phyloP scores from a whole-genome alignment of 2,888 invertebrate genomes.

The Hemicrepidius hirtus region DNA sequence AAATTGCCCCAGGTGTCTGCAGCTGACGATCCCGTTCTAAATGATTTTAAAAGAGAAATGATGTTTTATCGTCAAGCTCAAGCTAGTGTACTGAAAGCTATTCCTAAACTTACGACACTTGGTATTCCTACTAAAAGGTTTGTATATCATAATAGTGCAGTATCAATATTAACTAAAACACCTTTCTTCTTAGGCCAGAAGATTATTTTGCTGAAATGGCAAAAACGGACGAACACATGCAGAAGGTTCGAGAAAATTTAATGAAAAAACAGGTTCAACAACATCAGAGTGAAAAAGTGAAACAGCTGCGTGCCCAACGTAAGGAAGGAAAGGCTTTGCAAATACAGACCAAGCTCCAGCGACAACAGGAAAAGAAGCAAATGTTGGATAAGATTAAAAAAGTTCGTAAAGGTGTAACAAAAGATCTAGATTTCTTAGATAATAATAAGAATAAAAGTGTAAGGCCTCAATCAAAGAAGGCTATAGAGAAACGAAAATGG shows the following conservation, averaged over 20 bases:
- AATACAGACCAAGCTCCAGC: constrained; percentile 87
- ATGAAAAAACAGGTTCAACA: constrained; percentile 89
- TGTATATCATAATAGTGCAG: constrained; percentile 1
- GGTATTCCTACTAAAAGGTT: constrained; percentile 85
- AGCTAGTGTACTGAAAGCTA: constrained; percentile 86
- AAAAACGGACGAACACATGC: constrained; percentile 98
- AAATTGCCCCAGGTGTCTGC: constrained; percentile 80
- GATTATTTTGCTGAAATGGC: constrained; percentile 99
- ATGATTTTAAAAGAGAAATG: constrained; percentile 95
- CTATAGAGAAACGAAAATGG: constrained; percentile 76
- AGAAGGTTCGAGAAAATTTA: constrained; percentile 89
- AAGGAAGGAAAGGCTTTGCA: constrained; percentile 94
- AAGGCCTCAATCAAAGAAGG: constrained; percentile 57
- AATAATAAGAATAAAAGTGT: constrained; percentile 54
- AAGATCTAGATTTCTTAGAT: constrained; percentile 87
- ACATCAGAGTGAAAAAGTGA: constrained; percentile 91
- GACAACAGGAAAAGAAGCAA: constrained; percentile 93
- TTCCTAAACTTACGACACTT: constrained; percentile 84
- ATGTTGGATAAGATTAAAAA: constrained; percentile 95
- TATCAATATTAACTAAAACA: not conserved
- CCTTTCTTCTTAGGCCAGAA: constrained; percentile 81
- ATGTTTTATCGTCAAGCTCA: constrained; percentile 92
- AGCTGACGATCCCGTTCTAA: constrained; percentile 85
- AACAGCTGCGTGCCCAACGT: constrained; percentile 90
- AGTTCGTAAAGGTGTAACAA: constrained; percentile 88